These are phyloP conservation scores for Oligia fasciuncula DNA, from an alignment of 2,888 invertebrate genomes.

Conservation along the genomic window DNA sequence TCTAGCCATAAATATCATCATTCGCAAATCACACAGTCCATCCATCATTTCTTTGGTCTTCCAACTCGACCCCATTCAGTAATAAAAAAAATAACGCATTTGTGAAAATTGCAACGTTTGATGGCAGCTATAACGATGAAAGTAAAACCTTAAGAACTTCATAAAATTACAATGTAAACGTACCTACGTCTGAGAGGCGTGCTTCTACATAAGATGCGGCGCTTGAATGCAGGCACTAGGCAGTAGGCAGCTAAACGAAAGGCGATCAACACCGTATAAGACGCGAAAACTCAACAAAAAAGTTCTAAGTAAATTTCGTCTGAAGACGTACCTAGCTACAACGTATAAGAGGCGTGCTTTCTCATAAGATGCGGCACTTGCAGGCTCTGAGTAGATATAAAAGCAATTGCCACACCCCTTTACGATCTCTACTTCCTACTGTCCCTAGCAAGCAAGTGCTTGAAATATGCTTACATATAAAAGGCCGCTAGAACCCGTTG, in stretches of 20 bases:
- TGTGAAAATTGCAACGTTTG: slow-evolving; percentile 18
- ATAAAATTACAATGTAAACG: background rate
- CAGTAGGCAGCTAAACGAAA: background rate
- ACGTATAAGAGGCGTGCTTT: slow-evolving; percentile 10
- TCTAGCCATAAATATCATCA: no score
- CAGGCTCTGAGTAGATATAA: background rate
- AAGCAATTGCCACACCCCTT: background rate
- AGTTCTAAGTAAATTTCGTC: background rate
- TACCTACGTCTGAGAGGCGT: background rate
- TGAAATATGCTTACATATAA: no score
- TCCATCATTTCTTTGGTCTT: no score
- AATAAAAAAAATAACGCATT: background rate
- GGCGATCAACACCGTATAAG: slow-evolving; percentile 2
- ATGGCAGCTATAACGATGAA: slow-evolving; percentile 13
- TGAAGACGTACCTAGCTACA: background rate
- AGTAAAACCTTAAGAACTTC: slow-evolving; percentile 8
- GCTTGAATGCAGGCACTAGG: background rate
- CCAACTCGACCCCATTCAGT: no score
- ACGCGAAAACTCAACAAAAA: background rate
- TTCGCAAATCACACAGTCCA: no score
- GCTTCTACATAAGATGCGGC: slow-evolving; percentile 1
- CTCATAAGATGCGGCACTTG: slow-evolving; percentile 7
- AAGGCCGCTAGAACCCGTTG: no score
- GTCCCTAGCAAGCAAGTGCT: no score
- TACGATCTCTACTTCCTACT: background rate